Conservation (phyloP, 1,140 invertebrate species). For the Sipha flava region DNA sequence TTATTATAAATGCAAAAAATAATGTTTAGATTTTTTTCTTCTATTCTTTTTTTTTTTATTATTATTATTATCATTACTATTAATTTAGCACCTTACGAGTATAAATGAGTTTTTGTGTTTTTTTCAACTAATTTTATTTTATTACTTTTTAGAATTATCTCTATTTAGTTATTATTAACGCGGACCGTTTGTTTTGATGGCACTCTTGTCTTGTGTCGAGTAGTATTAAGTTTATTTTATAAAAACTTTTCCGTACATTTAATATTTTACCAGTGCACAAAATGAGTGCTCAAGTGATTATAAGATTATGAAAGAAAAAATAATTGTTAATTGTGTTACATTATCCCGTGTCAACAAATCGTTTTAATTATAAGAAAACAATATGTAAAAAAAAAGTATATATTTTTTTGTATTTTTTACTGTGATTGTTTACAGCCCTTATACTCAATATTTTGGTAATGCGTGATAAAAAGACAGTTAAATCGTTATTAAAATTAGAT, state of each 20-base stretch:
- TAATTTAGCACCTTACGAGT: slow-evolving; percentile 12
- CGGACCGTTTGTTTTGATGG: neutral
- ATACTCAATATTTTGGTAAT: too few species aligned
- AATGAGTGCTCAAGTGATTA: slow-evolving; percentile 31
- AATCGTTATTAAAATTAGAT: too few species aligned
- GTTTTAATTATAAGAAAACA: slow-evolving; percentile 26
- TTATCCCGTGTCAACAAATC: slow-evolving; percentile 27
- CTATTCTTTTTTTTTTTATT: neutral
- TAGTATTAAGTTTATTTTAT: slow-evolving; percentile 17
- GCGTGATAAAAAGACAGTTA: too few species aligned
- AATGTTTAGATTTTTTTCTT: slow-evolving; percentile 17
- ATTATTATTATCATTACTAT: neutral
- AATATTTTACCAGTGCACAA: slow-evolving; percentile 32
- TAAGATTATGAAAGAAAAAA: slow-evolving; percentile 5
- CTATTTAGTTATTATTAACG: neutral
- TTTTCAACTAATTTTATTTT: slow-evolving; percentile 7
- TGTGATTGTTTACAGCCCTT: neutral
- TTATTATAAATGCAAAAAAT: neutral
- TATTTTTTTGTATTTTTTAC: neutral
- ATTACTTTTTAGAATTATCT: neutral
- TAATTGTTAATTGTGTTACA: slow-evolving; percentile 31
- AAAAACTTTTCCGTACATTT: slow-evolving; percentile 14
- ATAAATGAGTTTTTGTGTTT: slow-evolving; percentile 17
- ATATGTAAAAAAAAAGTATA: neutral
- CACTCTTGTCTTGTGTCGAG: neutral